Base-by-base conservation (phyloP, 92 coral and sea anemone species). In the Chrysogorgia sp. region DNA sequence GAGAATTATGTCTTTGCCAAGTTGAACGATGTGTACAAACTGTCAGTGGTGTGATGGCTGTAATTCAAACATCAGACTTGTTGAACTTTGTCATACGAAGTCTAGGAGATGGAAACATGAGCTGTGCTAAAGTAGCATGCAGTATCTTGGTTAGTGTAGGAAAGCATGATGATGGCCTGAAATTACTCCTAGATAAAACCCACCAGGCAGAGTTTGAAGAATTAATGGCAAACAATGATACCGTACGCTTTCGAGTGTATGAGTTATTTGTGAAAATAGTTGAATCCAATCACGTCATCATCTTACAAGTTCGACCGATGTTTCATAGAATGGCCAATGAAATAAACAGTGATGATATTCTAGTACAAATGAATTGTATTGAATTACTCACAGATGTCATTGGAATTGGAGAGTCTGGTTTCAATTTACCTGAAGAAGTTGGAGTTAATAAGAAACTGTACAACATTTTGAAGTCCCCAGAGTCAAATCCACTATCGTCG, bases 1-100 rank as follows among this genome's bases (percentile, higher is more conserved):
- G 99, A 31, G 97, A 91, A 72, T 75, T 96, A 66, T 91, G 99
- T 78, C 67, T 96, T 56, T 62, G 79, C 53, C 94, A 96, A 71
- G 80, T 92, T 26, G 99, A 87, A 25, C 77, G 92, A 17, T 96
- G 92, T 59, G 92, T 93, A 0, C 49, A 77, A 35, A 83, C 87
- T 19, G 88, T 92, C 24, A 96, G 90, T 63, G 99, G 99, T 28
- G 85, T 90, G 13, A 45, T 87, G 32, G 92, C 92, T n/a, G 68
- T 96, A 12, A 57, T 96, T 19, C 96, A 92, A 41, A 89, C 77
- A 34, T 88, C 78, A 13, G 97, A 96, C 76, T 22, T 96, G 40
- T 63, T 96, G 56, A 85, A 90, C 34, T 96, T 92, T 77, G 90
- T 85, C 10, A 74, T 85, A 35, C 84, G 99, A 30, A 71, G 86